Conservation (phyloP, 2,113 vertebrate genomes). For the Clarias magur region DNA sequence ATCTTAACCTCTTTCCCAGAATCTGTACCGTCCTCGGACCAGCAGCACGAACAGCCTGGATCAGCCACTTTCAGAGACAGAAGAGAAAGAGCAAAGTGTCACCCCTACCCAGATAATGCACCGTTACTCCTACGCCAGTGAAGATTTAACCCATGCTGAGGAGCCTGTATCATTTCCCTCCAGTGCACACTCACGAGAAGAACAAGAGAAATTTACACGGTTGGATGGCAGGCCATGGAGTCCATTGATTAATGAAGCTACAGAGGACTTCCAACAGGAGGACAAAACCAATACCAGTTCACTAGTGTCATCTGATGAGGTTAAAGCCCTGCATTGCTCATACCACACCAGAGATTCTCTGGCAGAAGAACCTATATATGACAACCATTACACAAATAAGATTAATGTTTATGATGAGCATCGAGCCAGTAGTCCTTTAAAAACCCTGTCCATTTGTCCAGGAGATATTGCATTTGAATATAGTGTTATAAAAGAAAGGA, state of each 20-base stretch:
- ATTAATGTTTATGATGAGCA: not conserved
- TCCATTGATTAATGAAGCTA: not conserved
- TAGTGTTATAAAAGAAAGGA: conserved; percentile 1
- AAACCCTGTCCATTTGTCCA: not conserved
- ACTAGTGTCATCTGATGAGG: not conserved
- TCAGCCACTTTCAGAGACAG: conserved; percentile 72
- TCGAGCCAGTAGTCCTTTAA: not conserved
- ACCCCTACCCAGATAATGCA: conserved; percentile 37
- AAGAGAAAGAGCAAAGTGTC: conserved; percentile 39
- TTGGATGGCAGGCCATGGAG: not conserved
- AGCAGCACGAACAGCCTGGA: conserved; percentile 75
- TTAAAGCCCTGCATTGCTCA: not conserved
- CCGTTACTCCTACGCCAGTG: conserved; percentile 51
- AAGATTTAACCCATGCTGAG: conserved; percentile 16
- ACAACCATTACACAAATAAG: not conserved
- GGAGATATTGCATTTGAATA: not conserved
- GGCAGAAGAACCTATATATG: conserved; percentile 1
- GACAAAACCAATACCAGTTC: conserved; percentile 7
- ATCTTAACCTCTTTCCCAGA: conserved; percentile 39
- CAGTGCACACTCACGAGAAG: not conserved
- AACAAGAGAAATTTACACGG: not conserved
- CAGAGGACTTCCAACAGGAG: conserved; percentile 27
- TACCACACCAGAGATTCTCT: not conserved
- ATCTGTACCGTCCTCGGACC: conserved; percentile 54
- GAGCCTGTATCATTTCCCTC: not conserved